Evolutionary conservation across 2,888 invertebrate genomes (phyloP).

Genomic region (Andrena praecox): DNA sequence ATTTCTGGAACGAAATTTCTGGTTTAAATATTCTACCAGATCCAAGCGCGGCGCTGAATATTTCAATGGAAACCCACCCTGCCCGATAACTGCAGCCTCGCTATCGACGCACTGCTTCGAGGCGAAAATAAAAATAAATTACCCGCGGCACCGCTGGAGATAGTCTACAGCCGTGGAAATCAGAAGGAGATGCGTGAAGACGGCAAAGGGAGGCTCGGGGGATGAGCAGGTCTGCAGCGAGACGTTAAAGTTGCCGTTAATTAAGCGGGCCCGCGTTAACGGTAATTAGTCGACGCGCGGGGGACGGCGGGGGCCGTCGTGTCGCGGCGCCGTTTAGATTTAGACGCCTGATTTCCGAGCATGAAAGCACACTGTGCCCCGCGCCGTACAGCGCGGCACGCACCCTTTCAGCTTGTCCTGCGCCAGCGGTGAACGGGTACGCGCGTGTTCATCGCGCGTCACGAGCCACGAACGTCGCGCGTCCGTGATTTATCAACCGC

Average conservation of each 20-base stretch:
- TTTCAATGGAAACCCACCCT: no score
- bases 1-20: no score
- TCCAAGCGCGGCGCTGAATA: no score
- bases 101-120: no score
- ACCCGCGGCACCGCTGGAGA: not conserved
- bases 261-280: conserved; percentile 80
- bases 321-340: conserved; percentile 80
- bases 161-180: conserved; percentile 13
- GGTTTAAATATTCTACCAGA: no score
- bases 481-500: conserved; percentile 63
- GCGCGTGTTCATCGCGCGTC: conserved; percentile 45
- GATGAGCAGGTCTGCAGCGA: conserved; percentile 28
- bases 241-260: conserved; percentile 77
- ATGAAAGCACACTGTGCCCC: conserved; percentile 76
- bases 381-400: conserved; percentile 51
- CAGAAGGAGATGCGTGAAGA: conserved; percentile 32
- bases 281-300: conserved; percentile 78
- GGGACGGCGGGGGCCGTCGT: conserved; percentile 72
- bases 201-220: not conserved
- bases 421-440: not conserved
- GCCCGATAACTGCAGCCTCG: no score
- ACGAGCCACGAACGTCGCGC: conserved; percentile 47
- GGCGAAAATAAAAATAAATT: no score
- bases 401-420: conserved; percentile 68
- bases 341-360: conserved; percentile 81